These are phyloP conservation scores for Clivina fossor DNA, from an alignment of 2,888 invertebrate genomes.

Conservation along the genomic window DNA sequence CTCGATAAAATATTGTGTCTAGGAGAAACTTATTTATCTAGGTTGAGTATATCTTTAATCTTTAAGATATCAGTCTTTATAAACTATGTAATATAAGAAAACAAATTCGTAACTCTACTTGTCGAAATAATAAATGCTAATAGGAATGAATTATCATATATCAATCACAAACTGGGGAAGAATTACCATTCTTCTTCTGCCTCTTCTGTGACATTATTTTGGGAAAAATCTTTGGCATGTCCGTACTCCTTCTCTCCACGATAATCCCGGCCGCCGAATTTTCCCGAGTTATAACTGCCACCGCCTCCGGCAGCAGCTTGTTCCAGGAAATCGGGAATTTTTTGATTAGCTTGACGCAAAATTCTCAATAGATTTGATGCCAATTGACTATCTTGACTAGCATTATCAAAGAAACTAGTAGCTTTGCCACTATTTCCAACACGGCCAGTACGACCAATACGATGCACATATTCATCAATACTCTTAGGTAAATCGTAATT, in stretches of 20 bases:
- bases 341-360: conserved; percentile 75
- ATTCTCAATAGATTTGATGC: conserved; percentile 70
- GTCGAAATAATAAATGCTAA: too few species aligned
- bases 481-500: conserved; percentile 89
- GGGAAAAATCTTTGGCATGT: conserved; percentile 42
- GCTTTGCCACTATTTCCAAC: conserved; percentile 89
- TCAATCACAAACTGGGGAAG: too few species aligned
- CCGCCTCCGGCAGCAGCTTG: conserved; percentile 54
- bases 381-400: conserved; percentile 60
- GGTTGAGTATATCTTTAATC: too few species aligned
- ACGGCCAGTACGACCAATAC: conserved; percentile 93
- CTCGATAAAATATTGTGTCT: too few species aligned
- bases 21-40: too few species aligned
- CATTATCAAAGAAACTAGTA: conserved; percentile 81
- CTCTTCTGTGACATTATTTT: conserved; percentile 49
- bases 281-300: conserved; percentile 47
- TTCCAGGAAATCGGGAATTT: conserved; percentile 76
- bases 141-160: too few species aligned
- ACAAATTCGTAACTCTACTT: too few species aligned
- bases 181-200: conserved; percentile 64
- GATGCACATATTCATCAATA: conserved; percentile 93
- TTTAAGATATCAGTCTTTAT: too few species aligned
- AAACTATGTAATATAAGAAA: too few species aligned
- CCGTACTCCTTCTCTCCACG: conserved; percentile 54
- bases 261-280: conserved; percentile 74